Evolutionary conservation across 2,888 invertebrate genomes (phyloP), one percentile per base, ranked within the genome.

Genomic region (Acleris laterana): DNA sequence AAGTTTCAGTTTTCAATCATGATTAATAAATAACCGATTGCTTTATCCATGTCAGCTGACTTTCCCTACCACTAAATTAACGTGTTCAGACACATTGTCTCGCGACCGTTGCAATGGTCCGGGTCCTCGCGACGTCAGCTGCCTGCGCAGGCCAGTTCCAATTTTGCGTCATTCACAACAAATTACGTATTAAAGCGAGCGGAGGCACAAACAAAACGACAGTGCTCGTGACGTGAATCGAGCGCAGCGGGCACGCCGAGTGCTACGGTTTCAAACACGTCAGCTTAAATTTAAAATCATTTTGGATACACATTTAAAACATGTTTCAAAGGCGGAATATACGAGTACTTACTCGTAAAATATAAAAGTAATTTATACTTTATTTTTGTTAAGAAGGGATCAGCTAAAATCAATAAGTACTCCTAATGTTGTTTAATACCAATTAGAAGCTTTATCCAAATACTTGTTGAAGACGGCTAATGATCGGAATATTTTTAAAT

Each of bases 171-270:
- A 91, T 92, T 91, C 89, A 89, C 87, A 88, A 90, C 90, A 91
- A 91, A 91, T 91, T 91, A 91, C 83, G 89, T 85, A 89, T 90
- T 89, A 91, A 90, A 91, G 89, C 91, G 89, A 87, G 89, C 87
- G 88, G 89, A 89, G 88, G 81, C 87, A 85, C 87, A 90, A 91
- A 91, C 90, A 91, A 90, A 91, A 90, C 90, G 87, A 79, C 81
- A 78, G 81, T 91, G 92, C 84, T 87, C 91, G 89, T 92, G 92
- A 92, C 92, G 84, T 88, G 92, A 92, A 92, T 92, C 81, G 84
- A 80, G 77, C 78, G 72, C 70, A 73, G 64, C 69, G 77, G 79
- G 79, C 83, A 80, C 81, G 82, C 79, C 50, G 16, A 50, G 38
- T 17, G 38, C 59, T 53, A 62, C 56, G 62, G 62, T 65, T 69